Conservation (phyloP, 2,888 invertebrate species). For the Papilio protenor region DNA sequence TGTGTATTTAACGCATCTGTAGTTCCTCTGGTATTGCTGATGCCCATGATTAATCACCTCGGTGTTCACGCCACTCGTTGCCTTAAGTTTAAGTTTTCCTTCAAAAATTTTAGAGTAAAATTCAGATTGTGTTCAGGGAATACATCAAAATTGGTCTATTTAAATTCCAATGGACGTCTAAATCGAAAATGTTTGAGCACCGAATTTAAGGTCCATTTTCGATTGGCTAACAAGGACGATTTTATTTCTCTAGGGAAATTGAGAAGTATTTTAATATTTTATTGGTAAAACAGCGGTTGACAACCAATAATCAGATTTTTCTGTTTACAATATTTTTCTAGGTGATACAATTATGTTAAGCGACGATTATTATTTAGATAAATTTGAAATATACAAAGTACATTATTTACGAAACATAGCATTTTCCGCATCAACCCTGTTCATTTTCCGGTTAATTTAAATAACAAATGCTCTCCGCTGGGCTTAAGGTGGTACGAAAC, state of each 20-base stretch:
- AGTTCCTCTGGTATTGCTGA: too few species aligned
- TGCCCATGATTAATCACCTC: too few species aligned
- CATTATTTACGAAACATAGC: not conserved
- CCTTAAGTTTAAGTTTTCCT: too few species aligned
- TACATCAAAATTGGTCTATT: constrained; percentile 9
- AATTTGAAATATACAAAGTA: not conserved
- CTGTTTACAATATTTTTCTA: not conserved
- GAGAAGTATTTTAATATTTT: not conserved
- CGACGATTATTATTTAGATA: not conserved
- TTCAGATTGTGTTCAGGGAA: not conserved
- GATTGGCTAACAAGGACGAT: not conserved
- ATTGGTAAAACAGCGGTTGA: not conserved
- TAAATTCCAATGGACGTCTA: constrained; percentile 8
- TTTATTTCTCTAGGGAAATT: constrained; percentile 1
- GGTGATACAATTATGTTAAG: not conserved
- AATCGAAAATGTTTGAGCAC: constrained; percentile 15
- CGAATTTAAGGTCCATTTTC: constrained; percentile 5
- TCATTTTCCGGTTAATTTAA: constrained; percentile 32
- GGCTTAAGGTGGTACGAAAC: constrained; percentile 26
- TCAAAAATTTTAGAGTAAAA: not conserved
- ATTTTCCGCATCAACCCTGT: not conserved
- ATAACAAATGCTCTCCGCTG: constrained; percentile 21
- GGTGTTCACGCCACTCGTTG: too few species aligned
- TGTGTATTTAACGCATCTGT: too few species aligned
- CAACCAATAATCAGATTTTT: not conserved